Percentiles rank a stretch among this genome's conserved stretches.
Conservation (phyloP, 2,888 invertebrate species). For the Caradrina clavipalpis region DNA sequence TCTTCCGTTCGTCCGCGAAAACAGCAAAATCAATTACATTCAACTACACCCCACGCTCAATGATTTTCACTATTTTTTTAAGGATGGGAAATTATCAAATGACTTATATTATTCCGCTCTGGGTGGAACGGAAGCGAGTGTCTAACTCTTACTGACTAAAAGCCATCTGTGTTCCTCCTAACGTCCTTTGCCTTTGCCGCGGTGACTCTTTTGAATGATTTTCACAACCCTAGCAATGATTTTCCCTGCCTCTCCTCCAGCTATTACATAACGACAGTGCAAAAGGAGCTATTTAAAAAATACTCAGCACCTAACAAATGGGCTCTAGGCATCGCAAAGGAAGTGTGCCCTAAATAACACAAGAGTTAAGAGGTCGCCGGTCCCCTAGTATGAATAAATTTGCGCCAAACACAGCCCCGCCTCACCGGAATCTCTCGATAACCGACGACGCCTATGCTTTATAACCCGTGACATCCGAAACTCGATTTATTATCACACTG, state of each 20-base stretch:
- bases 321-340: slow-evolving; percentile 70
- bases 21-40: neutral
- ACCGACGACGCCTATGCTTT: slow-evolving; percentile 89
- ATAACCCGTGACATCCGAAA: slow-evolving; percentile 90
- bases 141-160: too few species aligned
- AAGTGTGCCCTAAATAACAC: slow-evolving; percentile 89
- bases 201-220: too few species aligned
- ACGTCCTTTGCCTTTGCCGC: too few species aligned
- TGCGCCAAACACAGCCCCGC: slow-evolving; percentile 75
- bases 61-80: neutral
- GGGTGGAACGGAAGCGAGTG: too few species aligned
- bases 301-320: slow-evolving; percentile 67
- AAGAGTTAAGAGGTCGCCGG: slow-evolving; percentile 83
- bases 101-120: too few species aligned
- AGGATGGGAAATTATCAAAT: too few species aligned
- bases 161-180: too few species aligned
- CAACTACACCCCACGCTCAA: slow-evolving; percentile 12
- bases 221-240: too few species aligned
- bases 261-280: slow-evolving; percentile 15
- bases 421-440: slow-evolving; percentile 89
- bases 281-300: slow-evolving; percentile 60
- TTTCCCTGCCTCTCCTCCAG: neutral
- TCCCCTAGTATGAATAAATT: slow-evolving; percentile 88
- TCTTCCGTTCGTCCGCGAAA: too few species aligned
- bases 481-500: slow-evolving; percentile 88